phyloP scores from a whole-genome alignment of 2,113 vertebrate genomes.

The Ranitomeya variabilis region DNA sequence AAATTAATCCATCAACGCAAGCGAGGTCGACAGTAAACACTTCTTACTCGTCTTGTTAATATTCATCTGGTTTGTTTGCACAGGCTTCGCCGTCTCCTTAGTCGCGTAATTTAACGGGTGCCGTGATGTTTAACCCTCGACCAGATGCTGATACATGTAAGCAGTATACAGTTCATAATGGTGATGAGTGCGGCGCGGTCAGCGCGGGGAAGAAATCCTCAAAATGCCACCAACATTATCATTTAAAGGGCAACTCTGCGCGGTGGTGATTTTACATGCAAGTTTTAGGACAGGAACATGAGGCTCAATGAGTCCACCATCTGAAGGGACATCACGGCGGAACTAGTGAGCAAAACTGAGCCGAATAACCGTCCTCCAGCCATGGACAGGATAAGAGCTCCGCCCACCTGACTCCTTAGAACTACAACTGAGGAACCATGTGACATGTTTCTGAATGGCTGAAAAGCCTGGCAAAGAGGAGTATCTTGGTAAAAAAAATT shows the following conservation, averaged over 20 bases:
- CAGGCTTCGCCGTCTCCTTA: neutral
- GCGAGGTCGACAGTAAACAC: slow-evolving; percentile 19
- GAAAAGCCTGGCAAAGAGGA: too few species aligned
- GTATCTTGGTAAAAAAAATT: too few species aligned
- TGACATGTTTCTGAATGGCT: too few species aligned
- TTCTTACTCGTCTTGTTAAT: slow-evolving; percentile 45
- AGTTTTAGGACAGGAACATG: too few species aligned
- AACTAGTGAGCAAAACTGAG: too few species aligned
- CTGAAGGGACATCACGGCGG: too few species aligned
- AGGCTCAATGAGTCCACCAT: too few species aligned
- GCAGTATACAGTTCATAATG: slow-evolving; percentile 1
- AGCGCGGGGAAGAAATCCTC: neutral
- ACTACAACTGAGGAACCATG: too few species aligned
- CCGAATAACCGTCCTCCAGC: too few species aligned
- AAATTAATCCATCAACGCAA: slow-evolving; percentile 33
- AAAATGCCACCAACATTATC: neutral
- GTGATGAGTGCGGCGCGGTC: neutral
- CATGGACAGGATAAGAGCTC: too few species aligned
- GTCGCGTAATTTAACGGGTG: neutral
- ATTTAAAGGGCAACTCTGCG: neutral
- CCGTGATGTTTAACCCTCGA: neutral
- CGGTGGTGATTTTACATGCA: too few species aligned
- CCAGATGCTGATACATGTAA: slow-evolving; percentile 7
- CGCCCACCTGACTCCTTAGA: too few species aligned
- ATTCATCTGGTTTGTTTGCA: slow-evolving; percentile 7